phyloP scores from a whole-genome alignment of 1,140 invertebrate genomes.

The Ditylenchus dipsaci region DNA sequence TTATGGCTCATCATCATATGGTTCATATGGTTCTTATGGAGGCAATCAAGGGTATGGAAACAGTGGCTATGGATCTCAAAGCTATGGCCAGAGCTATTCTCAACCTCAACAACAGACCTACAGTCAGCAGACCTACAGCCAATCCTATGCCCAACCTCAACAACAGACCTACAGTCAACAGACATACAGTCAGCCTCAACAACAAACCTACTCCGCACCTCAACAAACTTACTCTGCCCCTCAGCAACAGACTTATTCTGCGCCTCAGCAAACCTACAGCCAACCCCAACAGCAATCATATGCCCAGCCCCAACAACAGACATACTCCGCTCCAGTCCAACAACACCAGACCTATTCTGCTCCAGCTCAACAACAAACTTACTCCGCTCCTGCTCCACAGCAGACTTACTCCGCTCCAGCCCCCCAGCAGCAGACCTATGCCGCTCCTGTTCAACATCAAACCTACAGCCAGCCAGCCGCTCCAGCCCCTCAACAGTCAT shows the following conservation, averaged over 20 bases:
- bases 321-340: background rate
- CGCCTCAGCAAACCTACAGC: background rate
- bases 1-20: background rate
- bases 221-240: background rate
- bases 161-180: background rate
- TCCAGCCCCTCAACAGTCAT: background rate
- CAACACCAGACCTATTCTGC: background rate
- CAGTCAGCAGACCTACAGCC: background rate
- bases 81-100: background rate
- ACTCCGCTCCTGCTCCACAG: background rate
- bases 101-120: background rate
- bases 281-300: background rate
- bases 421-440: background rate
- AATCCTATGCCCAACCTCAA: conserved; percentile 1
- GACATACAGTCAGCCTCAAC: background rate
- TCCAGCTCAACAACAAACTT: background rate
- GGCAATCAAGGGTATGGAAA: background rate
- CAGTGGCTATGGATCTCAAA: background rate
- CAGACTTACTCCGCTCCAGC: background rate
- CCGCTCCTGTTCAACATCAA: background rate
- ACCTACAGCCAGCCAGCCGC: conserved; percentile 2
- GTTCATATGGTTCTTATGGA: background rate
- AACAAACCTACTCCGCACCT: background rate
- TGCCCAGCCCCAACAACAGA: background rate
- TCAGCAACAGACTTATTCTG: background rate